Evolutionary conservation across 2,888 invertebrate genomes (phyloP).

Genomic region (Pollenia labialis): DNA sequence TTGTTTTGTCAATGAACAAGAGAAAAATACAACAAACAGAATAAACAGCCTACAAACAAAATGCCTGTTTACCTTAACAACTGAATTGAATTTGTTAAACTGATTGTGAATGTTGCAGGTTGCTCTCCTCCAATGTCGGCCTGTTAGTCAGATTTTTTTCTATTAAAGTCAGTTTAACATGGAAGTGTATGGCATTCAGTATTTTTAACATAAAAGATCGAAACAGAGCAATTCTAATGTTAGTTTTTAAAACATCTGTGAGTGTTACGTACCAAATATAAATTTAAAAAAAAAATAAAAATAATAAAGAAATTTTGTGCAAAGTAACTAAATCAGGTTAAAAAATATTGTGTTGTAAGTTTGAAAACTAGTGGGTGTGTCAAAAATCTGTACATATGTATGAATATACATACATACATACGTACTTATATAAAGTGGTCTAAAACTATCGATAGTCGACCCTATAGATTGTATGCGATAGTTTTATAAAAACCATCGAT

Average conservation of each 20-base stretch:
- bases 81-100: conserved; percentile 22
- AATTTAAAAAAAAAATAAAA: not conserved
- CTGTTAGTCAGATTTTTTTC: conserved; percentile 4
- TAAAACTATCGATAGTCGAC: too few species aligned
- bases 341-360: conserved; percentile 35
- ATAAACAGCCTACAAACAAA: not conserved
- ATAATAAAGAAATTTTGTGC: conserved; percentile 16
- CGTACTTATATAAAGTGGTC: too few species aligned
- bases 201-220: conserved; percentile 83
- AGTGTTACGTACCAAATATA: conserved; percentile 46
- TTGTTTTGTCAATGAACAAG: conserved; percentile 14
- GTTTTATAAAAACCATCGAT: too few species aligned
- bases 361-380: conserved; percentile 49
- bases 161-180: conserved; percentile 52
- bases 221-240: conserved; percentile 80
- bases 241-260: conserved; percentile 81
- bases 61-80: conserved; percentile 14
- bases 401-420: too few species aligned
- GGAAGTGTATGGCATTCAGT: conserved; percentile 79
- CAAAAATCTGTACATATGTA: not conserved
- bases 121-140: conserved; percentile 43
- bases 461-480: too few species aligned
- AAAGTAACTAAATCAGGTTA: conserved; percentile 28
- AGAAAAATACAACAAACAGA: not conserved
- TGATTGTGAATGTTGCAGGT: conserved; percentile 33